Base-by-base conservation (phyloP, 2,888 invertebrate species). In the Mesopsocus fuscifrons region DNA sequence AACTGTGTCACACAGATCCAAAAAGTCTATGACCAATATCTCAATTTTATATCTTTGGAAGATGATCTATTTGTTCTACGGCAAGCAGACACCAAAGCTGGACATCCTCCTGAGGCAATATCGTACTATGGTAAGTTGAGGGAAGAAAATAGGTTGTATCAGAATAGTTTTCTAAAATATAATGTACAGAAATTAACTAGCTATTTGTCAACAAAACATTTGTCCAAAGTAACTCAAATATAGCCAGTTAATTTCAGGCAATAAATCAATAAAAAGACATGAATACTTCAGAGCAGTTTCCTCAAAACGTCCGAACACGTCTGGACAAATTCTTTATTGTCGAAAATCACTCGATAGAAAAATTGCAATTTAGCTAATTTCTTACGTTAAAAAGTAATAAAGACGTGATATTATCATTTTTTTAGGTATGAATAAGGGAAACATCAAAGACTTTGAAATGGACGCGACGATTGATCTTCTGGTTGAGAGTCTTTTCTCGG, bases 21-120 rank as follows among this genome's bases (percentile, higher is more conserved):
- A 49, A 94, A 94, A 66, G 83, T 98, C 11, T 95, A 78, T 64
- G 98, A 99, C 62, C 98, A 99, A 63, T 98, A 97, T 68, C 71
- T 97, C 43, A 97, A 97, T 65, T 99, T 98, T 55, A 94, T 99
- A 52, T 84, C 89, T 38, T 65, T 99, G 49, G 98, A 99, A 66
- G 94, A 98, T 63, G 95, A 98, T 59, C 73, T 99, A 60, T 99
- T 97, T 63, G 75, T 88, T 43, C 66, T 95, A 54, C 79, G 87
- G 56, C 89, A 95, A 62, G 89, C 92, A 59, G 85, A 88, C 56
- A 83, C 26, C 8, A n/a, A n/a, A n/a, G n/a, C n/a, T n/a, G n/a
- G n/a, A n/a, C 33, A 33, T 15, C 15, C 16, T 9, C 33, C 84
- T 53, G 89, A 92, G 54, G 62, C 76, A 32, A 67, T 95, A 46